phyloP scores from a whole-genome alignment of 35 echinoderm and acorn worm species.

The Nesometra sesokonis region DNA sequence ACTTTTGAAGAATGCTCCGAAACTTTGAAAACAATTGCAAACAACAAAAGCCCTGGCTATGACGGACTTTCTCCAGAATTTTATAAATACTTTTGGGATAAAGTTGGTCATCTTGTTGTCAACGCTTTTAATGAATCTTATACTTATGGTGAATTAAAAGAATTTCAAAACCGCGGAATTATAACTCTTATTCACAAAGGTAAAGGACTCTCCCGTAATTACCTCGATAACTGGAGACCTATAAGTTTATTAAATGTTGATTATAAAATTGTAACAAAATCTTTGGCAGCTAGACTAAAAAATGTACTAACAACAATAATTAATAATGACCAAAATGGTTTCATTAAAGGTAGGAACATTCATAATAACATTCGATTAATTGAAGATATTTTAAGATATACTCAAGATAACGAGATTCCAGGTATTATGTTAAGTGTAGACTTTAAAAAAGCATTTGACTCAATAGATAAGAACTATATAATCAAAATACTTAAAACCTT shows the following conservation, averaged over 20 bases:
- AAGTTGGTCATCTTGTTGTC: neutral
- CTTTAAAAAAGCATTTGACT: too few relatives aligned
- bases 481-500: slow-evolving; percentile 18
- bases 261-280: neutral
- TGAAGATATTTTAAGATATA: neutral
- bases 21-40: too few relatives aligned
- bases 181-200: too few relatives aligned
- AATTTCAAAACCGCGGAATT: too few relatives aligned
- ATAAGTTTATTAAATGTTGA: neutral
- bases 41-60: neutral
- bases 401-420: neutral
- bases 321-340: neutral
- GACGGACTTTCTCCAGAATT: neutral
- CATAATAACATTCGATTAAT: neutral
- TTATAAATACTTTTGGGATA: neutral
- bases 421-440: neutral
- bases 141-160: too few relatives aligned
- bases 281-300: neutral
- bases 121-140: neutral
- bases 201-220: too few relatives aligned
- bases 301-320: neutral
- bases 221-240: neutral
- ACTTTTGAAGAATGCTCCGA: too few relatives aligned
- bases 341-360: neutral
- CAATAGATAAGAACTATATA: too few relatives aligned